Percentiles rank a stretch among this genome's conserved stretches.
Evolutionary conservation across 2,113 vertebrate species (phyloP).

Genomic region (human): GRCh38 chr15:55869001-55869500

Average conservation of each 20-base stretch:
- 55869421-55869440: background rate
- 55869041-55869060: background rate
- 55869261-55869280: background rate
- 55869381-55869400: background rate
- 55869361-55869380: background rate
- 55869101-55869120: background rate
- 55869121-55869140: background rate
- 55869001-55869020: background rate
- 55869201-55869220: background rate
- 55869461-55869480: constrained; percentile 1
- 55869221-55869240: background rate
- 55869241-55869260: background rate
- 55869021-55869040: background rate
- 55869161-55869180: background rate
- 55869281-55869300: constrained; percentile 22
- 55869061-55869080: background rate
- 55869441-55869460: constrained; percentile 18
- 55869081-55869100: background rate
- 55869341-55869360: background rate
- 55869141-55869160: background rate
- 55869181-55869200: background rate
- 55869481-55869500: constrained; percentile 9
- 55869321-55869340: constrained; percentile 27
- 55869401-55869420: background rate
- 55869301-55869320: background rate